These are phyloP conservation scores for Cyclura pinguis DNA, from an alignment of 2,797 vertebrate genomes.

Conservation along the genomic window DNA sequence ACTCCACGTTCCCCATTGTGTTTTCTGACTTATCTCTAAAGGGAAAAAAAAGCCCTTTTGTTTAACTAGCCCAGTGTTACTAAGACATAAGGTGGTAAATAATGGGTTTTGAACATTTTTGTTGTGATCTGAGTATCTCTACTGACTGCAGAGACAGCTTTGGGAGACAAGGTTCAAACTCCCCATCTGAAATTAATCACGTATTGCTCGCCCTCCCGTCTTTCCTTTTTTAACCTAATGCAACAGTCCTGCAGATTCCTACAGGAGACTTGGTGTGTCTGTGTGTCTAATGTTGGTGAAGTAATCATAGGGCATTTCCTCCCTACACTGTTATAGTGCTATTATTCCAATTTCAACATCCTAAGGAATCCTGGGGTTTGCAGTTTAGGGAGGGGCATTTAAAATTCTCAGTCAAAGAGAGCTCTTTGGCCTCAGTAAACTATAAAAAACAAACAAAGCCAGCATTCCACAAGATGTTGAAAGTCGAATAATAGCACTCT, in stretches of 20 bases:
- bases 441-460: too few species aligned
- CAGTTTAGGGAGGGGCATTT: too few species aligned
- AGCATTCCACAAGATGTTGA: too few species aligned
- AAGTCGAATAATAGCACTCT: too few species aligned
- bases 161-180: neutral
- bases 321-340: too few species aligned
- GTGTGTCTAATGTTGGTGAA: too few species aligned
- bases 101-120: conserved; percentile 21
- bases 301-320: too few species aligned
- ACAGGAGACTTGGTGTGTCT: neutral
- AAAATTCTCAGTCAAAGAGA: too few species aligned
- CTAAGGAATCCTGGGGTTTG: too few species aligned
- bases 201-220: neutral
- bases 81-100: conserved; percentile 19
- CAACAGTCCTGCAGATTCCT: neutral
- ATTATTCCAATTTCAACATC: too few species aligned
- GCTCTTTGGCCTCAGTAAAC: too few species aligned
- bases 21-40: conserved; percentile 18
- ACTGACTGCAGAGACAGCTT: neutral
- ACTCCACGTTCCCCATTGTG: neutral
- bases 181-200: neutral
- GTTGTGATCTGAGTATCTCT: neutral
- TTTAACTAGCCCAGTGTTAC: conserved; percentile 24
- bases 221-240: neutral
- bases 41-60: neutral